Conservation (phyloP, 2,888 invertebrate genomes). For the Selenia dentaria region DNA sequence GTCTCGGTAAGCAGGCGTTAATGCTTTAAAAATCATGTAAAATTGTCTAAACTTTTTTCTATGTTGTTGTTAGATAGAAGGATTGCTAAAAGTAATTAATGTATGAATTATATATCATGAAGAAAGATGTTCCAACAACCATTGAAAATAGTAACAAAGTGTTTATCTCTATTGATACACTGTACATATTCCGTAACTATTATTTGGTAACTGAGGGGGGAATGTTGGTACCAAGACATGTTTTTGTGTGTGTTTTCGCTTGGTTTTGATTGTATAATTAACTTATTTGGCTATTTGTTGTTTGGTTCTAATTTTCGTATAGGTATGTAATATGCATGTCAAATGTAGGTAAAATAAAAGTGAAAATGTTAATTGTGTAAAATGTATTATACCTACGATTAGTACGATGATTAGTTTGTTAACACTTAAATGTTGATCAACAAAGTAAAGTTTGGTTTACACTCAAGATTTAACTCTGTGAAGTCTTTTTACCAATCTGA, state of each 20-base stretch:
- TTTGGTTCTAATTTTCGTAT: constrained; percentile 62
- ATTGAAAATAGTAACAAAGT: no score
- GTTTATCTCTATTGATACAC: background rate
- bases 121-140: no score
- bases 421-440: constrained; percentile 1
- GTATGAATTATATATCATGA: no score
- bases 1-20: no score
- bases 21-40: no score
- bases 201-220: constrained; percentile 31
- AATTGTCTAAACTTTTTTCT: no score
- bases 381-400: constrained; percentile 11
- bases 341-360: constrained; percentile 54
- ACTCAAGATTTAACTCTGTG: no score
- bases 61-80: no score
- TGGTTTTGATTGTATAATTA: constrained; percentile 67
- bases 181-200: constrained; percentile 27
- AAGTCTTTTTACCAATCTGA: no score
- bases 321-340: constrained; percentile 46
- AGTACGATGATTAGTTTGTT: constrained; percentile 1
- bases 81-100: no score
- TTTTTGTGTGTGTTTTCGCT: constrained; percentile 59
- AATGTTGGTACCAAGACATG: constrained; percentile 42
- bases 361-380: constrained; percentile 52
- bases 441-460: no score
- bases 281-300: constrained; percentile 71